Base-by-base conservation (phyloP, 2,888 invertebrate genomes). In the Archaeoteleia sp. region DNA sequence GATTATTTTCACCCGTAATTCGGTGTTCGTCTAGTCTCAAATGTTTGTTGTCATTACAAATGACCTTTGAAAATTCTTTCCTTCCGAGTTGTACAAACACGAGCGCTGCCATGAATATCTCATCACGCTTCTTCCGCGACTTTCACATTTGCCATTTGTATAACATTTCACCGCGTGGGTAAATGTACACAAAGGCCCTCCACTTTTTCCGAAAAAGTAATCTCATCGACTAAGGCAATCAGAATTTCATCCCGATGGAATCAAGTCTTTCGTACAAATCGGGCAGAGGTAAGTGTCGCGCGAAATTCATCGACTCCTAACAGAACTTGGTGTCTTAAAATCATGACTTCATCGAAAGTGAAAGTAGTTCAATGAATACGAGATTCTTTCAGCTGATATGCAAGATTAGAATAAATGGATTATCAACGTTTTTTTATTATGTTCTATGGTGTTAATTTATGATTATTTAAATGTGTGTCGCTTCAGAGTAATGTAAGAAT, bases 141-240 rank as follows among this genome's bases (percentile, higher is more conserved):
- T 46, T 57, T 45, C 37, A 46, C 45, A 39, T n/a, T 30, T 57
- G 39, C 27, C 55, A 39, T 57, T 57, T 17, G 30, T 32, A 46
- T 25, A 1, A 10, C n/a, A 7, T 8, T 15, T 10, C 34, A 29
- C 48, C 35, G 58, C 60, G 60, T 60, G 60, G 60, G 60, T 60
- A 43, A 60, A 60, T 60, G 60, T 60, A 60, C 49, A 60, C 51
- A 60, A 60, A 60, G 27, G n/a, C 15, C 8, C 37, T 27, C n/a
- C 42, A 27, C 27, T 8, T 48, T 23, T 34, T 27, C 15, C n/a
- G n/a, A n/a, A n/a, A n/a, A n/a, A n/a, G n/a, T n/a, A 7, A 15
- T 46, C 23, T 7, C 39, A 17, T 12, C 37, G 9, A 39, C 42
- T 42, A n/a, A 23, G 23, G 12, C 14, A 23, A 29, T 15, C 34